Evolutionary conservation across 2,797 vertebrate species (phyloP), one percentile per base, ranked within the genome.

Genomic region (Pampus argenteus): DNA sequence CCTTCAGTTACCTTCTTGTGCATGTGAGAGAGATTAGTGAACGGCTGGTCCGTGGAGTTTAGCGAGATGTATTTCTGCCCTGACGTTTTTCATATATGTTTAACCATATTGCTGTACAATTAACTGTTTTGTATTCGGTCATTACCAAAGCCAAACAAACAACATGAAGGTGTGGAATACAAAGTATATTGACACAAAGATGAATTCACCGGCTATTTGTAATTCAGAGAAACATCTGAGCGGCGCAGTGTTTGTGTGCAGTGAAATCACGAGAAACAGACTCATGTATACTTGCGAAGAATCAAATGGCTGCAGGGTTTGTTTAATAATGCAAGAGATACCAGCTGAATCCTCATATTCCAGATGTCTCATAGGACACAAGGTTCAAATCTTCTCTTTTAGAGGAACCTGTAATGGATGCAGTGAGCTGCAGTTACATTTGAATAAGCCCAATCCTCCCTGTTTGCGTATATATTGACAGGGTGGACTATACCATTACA

Each of bases 301-400:
- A 84, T 89, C 67, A 73, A 15, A 78, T 62, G 68, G 64, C 79
- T 78, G 13, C 13, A 17, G 38, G 76, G 52, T 66, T 82, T 76
- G 71, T 75, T 90, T 64, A 91, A 90, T 87, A 89, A 90, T 90
- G 71, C 84, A 91, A 52, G 17, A 73, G 54, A 73, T 78, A 74
- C 61, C 83, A 82, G 52, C 74, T 84, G 76, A 90, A 87, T 83
- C 75, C 58, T 84, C 64, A 51, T 34, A 68, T 76, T 78, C 34
- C 74, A 76, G 47, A 74, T 69, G 51, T 85, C 73, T 76, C 63
- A 31, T 20, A 82, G 51, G 36, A 69, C 18, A 56, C 31, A 26
- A 17, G 36, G 70, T 73, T 68, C 68, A 82, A 45, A 60, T 61
- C 36, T 15, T 51, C 14, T 74, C 68, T 70, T 79, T 66, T 29